phyloP scores from a whole-genome alignment of 2,113 vertebrate species.

The Alouatta palliata region DNA sequence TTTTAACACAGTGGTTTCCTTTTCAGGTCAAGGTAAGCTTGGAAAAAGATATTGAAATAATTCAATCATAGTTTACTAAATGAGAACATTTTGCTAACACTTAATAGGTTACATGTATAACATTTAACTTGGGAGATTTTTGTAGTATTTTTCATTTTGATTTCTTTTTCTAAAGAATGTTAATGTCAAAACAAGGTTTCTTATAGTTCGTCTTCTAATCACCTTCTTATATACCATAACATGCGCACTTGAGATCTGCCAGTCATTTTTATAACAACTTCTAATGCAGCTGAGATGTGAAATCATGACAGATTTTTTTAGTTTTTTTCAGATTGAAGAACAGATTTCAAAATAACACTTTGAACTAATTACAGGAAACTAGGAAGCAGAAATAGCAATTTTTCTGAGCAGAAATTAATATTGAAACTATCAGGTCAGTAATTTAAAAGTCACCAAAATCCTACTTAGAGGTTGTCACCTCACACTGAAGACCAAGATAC shows the following conservation, averaged over 20 bases:
- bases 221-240: neutral
- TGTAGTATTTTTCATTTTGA: neutral
- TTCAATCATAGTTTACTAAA: neutral
- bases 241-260: neutral
- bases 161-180: constrained; percentile 41
- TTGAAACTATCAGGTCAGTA: neutral
- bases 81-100: neutral
- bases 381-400: neutral
- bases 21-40: neutral
- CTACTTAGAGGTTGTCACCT: neutral
- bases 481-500: neutral
- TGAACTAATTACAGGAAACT: neutral
- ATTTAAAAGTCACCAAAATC: constrained; percentile 19
- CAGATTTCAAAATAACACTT: constrained; percentile 6
- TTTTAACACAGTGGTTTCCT: neutral
- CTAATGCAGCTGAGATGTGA: neutral
- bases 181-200: constrained; percentile 42
- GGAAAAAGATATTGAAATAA: neutral
- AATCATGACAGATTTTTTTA: constrained; percentile 5
- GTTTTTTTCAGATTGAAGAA: neutral
- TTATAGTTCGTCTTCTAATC: constrained; percentile 27
- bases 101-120: neutral
- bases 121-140: neutral
- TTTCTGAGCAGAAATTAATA: constrained; percentile 34
- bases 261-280: constrained; percentile 22